Conservation (phyloP, 2,113 vertebrate species). For the Cisticola juncidis region DNA sequence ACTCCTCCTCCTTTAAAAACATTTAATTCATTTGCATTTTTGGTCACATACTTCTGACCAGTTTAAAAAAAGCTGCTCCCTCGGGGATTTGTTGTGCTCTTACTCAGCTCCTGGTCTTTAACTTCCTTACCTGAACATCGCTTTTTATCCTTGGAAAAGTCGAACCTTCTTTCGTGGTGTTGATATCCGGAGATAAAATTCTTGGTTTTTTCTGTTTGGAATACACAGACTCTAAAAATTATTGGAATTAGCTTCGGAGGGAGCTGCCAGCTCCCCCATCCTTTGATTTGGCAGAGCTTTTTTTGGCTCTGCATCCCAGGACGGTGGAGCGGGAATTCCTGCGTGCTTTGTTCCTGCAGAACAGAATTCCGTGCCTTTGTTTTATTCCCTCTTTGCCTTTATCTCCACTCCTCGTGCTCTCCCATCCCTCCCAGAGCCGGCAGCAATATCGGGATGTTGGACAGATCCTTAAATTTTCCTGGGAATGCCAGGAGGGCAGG, state of each 20-base stretch:
- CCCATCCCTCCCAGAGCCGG: neutral
- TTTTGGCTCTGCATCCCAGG: neutral
- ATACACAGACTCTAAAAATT: neutral
- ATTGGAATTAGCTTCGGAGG: neutral
- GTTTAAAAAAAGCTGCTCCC: neutral
- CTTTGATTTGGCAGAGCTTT: neutral
- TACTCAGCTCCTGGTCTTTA: neutral
- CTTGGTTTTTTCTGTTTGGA: neutral
- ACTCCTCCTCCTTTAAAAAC: neutral
- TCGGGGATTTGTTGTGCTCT: neutral
- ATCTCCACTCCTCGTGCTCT: fast-evolving
- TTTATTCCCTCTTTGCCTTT: neutral
- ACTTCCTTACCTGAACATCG: neutral
- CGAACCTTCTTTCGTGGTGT: neutral
- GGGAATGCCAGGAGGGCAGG: neutral
- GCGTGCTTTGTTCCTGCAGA: neutral
- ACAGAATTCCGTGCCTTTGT: neutral
- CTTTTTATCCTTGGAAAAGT: neutral
- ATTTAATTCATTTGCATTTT: neutral
- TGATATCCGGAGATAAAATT: neutral
- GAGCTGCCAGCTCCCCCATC: neutral
- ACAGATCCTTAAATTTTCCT: neutral
- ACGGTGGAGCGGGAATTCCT: neutral
- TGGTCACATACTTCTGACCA: neutral
- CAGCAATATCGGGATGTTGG: neutral